These are phyloP conservation scores for Alethe diademata DNA, from an alignment of 2,113 vertebrate species.

Conservation along the genomic window DNA sequence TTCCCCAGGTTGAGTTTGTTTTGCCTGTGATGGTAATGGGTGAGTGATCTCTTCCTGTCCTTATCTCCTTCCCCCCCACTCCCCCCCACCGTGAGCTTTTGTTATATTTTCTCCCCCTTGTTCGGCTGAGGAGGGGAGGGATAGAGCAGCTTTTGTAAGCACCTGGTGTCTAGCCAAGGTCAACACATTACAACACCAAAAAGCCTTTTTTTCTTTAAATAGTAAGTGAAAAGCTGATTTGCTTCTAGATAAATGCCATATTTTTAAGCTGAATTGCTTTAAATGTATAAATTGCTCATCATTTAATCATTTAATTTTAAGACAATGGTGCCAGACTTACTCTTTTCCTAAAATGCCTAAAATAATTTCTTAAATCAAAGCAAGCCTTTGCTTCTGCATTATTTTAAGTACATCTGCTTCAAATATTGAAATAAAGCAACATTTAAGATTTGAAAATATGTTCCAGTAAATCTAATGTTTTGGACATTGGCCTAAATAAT, in stretches of 20 bases:
- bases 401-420: neutral
- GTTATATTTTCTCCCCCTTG: neutral
- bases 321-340: neutral
- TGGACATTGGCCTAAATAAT: neutral
- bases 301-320: neutral
- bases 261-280: neutral
- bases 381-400: neutral
- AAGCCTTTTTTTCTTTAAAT: neutral
- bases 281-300: neutral
- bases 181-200: neutral
- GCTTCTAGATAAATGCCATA: neutral
- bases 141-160: neutral
- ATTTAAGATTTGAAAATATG: neutral
- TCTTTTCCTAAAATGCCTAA: neutral
- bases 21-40: neutral
- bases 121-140: neutral
- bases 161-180: rapidly evolving
- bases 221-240: neutral
- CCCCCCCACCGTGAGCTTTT: too few relatives aligned
- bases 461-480: neutral
- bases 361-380: neutral
- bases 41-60: neutral
- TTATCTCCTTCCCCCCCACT: neutral
- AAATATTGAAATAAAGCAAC: neutral
- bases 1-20: neutral